phyloP scores from a whole-genome alignment of 2,113 vertebrate genomes.

The Oncorhynchus keta region DNA sequence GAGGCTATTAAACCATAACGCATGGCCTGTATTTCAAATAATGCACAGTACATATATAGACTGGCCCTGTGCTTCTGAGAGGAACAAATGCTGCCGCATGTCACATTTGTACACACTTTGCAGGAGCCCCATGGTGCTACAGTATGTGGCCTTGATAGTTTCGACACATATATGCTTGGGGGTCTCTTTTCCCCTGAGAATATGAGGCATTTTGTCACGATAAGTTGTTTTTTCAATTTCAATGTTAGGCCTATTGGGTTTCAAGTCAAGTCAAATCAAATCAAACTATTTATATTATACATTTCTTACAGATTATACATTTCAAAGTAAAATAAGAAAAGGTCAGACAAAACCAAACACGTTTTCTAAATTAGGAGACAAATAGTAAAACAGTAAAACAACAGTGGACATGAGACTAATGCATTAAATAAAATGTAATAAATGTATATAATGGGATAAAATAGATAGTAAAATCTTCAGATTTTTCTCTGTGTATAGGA shows the following conservation, averaged over 20 bases:
- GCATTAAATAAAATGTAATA: too few relatives aligned
- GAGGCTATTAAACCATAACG: slow-evolving; percentile 26
- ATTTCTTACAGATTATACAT: too few relatives aligned
- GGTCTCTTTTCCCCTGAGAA: slow-evolving; percentile 11
- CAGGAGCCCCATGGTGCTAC: too few relatives aligned
- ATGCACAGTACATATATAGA: slow-evolving; percentile 10
- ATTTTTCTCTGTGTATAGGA: too few relatives aligned
- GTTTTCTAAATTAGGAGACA: too few relatives aligned
- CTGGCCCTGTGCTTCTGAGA: slow-evolving; percentile 22
- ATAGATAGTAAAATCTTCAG: too few relatives aligned
- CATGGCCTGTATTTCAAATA: slow-evolving; percentile 43
- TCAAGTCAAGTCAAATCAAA: not conserved
- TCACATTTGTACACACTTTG: slow-evolving; percentile 50
- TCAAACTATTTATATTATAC: too few relatives aligned
- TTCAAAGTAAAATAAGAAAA: too few relatives aligned
- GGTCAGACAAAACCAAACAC: too few relatives aligned
- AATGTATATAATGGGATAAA: too few relatives aligned
- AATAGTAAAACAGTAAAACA: too few relatives aligned
- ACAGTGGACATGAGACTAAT: too few relatives aligned
- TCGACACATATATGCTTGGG: slow-evolving; percentile 27
- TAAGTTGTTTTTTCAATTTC: slow-evolving; percentile 44
- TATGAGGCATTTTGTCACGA: slow-evolving; percentile 64
- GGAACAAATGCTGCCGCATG: slow-evolving; percentile 50
- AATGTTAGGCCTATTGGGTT: slow-evolving; percentile 29
- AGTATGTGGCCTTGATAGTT: slow-evolving; percentile 20